Evolutionary conservation across 2,113 vertebrate genomes (phyloP).

Genomic region (Hassar affinis): DNA sequence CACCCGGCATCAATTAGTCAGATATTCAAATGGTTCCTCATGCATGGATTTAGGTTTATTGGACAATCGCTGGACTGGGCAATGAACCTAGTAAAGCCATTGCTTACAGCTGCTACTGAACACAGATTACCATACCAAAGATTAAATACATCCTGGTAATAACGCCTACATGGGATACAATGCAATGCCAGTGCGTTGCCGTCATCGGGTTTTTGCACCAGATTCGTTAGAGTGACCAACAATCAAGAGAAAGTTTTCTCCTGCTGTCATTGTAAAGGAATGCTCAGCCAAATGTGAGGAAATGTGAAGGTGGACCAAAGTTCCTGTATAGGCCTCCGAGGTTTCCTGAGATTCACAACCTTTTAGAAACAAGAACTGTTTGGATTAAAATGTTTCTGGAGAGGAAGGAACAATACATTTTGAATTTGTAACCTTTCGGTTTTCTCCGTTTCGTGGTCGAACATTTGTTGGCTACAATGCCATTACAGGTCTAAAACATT

Average conservation of each 20-base stretch:
- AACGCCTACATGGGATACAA: background rate
- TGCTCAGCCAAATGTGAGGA: background rate
- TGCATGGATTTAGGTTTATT: background rate
- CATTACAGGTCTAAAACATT: background rate
- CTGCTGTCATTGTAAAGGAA: slow-evolving; percentile 20
- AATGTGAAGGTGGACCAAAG: slow-evolving; percentile 1
- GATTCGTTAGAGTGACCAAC: background rate
- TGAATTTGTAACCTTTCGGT: background rate
- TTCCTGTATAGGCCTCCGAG: background rate
- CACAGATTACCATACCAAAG: background rate
- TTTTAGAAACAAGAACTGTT: background rate
- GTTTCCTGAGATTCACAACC: background rate
- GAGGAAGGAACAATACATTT: background rate
- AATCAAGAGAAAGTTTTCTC: background rate
- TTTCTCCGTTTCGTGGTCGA: background rate
- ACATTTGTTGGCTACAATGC: background rate
- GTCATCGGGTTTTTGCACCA: background rate
- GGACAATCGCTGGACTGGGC: background rate
- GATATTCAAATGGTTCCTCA: background rate
- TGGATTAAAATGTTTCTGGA: background rate
- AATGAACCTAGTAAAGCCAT: background rate
- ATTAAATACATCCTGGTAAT: background rate
- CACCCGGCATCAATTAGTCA: background rate
- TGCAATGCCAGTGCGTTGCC: background rate
- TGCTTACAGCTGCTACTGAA: background rate